Conservation (phyloP, 2,113 vertebrate genomes). For the Pygoscelis antarcticus region DNA sequence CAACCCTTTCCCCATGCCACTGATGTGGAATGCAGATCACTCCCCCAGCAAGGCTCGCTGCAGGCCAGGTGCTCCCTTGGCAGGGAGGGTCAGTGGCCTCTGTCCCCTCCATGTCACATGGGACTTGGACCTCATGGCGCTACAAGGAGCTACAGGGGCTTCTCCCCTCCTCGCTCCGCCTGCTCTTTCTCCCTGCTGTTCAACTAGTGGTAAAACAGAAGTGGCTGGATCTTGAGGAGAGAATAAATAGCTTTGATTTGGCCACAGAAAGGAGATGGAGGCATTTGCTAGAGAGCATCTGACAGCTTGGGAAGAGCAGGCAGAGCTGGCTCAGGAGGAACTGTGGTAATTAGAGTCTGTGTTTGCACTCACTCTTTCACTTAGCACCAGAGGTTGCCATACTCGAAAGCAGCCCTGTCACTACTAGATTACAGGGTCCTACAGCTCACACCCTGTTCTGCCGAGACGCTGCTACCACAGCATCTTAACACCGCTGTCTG, state of each 20-base stretch:
- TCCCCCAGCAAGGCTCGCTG: not conserved
- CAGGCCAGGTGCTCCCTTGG: not conserved
- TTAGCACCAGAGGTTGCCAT: slow-evolving; percentile 61
- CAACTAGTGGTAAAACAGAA: not conserved
- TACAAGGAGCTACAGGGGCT: not conserved
- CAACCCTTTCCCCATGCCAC: not conserved
- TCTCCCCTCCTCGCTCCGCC: not conserved
- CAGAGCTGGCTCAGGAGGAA: slow-evolving; percentile 44
- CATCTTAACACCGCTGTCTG: not conserved
- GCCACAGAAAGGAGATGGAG: slow-evolving; percentile 23
- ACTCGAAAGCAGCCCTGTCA: slow-evolving; percentile 43
- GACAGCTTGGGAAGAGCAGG: slow-evolving; percentile 39
- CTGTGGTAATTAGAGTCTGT: slow-evolving; percentile 58
- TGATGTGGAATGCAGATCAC: not conserved
- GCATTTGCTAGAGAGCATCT: slow-evolving; percentile 53
- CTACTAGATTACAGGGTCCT: slow-evolving; percentile 29
- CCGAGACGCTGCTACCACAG: not conserved
- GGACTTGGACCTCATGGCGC: not conserved
- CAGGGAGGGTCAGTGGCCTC: not conserved
- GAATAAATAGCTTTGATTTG: slow-evolving; percentile 12
- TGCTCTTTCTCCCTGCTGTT: not conserved
- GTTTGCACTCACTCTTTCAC: slow-evolving; percentile 39
- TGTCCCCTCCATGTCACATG: fast-evolving
- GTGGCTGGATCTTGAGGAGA: not conserved
- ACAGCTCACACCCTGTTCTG: not conserved